Base-by-base conservation (phyloP, 2,797 vertebrate species). In the Mormyrus proboscirostris region DNA sequence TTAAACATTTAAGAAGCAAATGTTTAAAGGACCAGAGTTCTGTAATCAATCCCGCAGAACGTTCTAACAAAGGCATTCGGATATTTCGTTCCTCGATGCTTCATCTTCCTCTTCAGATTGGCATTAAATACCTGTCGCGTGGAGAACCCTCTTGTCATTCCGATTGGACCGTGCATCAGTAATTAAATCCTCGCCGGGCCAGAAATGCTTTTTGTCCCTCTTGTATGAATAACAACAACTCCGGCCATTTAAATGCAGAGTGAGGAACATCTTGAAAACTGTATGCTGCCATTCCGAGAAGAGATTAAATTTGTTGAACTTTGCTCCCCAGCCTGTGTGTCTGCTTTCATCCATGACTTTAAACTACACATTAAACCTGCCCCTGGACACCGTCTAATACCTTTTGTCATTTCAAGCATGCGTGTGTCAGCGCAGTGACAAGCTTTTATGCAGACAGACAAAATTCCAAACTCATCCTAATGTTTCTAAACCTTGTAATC, bases 21-120 rank as follows among this genome's bases (percentile, higher is more conserved):
- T 79, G 41, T 79, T 79, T 95, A 94, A 93, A 95, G 94, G 93
- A 96, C 94, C 94, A 95, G 95, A 96, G 95, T 95, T 96, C 94
- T 95, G 93, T 95, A 96, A 95, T 96, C 96, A 95, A 95, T 93
- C 93, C 95, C 95, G 95, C 95, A 95, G 93, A 95, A 96, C 95
- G 96, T 97, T 96, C 95, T 95, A 98, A 97, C 97, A 95, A 96
- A 93, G 47, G 47, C 82, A 49, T 84, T n/a, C 47, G 0, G n/a
- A 10, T 29, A 5, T 29, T 84, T 84, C 3, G 16, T n/a, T 25
- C 22, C 82, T 84, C 50, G 47, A 19, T 2, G 33, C 76, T 8
- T n/a, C 38, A 41, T 3, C 73, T 79, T n/a, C 14, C 73, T 47
- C 41, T 47, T 79, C 73, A 79, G 33, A 19, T 19, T 47, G 41